phyloP scores from a whole-genome alignment of 2,888 invertebrate genomes.

The Trichopria drosophilae region DNA sequence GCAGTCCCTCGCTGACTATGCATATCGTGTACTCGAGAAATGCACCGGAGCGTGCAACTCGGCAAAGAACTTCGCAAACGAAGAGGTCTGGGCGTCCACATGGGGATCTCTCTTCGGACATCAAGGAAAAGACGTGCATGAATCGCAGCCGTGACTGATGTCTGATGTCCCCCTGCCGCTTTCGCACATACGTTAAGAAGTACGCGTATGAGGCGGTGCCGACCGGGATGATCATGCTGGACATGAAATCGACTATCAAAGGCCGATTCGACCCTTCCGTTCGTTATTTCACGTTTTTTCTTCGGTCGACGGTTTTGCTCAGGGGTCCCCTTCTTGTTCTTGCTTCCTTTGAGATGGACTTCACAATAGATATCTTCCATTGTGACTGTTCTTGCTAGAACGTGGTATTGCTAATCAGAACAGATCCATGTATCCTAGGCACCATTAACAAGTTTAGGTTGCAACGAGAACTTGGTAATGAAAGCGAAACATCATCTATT shows the following conservation, averaged over 20 bases:
- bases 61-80: constrained; percentile 4
- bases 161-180: constrained; percentile 12
- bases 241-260: constrained; percentile 20
- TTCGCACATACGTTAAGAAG: constrained; percentile 29
- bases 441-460: too few relatives aligned
- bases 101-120: constrained; percentile 12
- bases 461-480: too few relatives aligned
- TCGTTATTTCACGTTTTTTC: constrained; percentile 49
- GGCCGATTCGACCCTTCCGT: constrained; percentile 41
- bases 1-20: too few relatives aligned
- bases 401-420: too few relatives aligned
- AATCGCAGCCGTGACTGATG: constrained; percentile 26
- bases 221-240: constrained; percentile 26
- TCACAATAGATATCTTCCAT: too few relatives aligned
- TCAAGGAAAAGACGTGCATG: constrained; percentile 13
- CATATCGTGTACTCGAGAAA: too few relatives aligned
- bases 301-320: constrained; percentile 5
- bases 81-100: constrained; percentile 6
- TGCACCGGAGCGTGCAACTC: constrained; percentile 4
- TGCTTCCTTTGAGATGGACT: too few relatives aligned
- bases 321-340: too few relatives aligned
- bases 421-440: too few relatives aligned
- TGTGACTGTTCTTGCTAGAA: too few relatives aligned
- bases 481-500: too few relatives aligned
- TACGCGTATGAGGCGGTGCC: constrained; percentile 26